Percentiles rank a stretch among this genome's conserved stretches.
These are phyloP conservation scores for Amorpha juglandis DNA, from an alignment of 2,888 invertebrate species.

Conservation along the genomic window DNA sequence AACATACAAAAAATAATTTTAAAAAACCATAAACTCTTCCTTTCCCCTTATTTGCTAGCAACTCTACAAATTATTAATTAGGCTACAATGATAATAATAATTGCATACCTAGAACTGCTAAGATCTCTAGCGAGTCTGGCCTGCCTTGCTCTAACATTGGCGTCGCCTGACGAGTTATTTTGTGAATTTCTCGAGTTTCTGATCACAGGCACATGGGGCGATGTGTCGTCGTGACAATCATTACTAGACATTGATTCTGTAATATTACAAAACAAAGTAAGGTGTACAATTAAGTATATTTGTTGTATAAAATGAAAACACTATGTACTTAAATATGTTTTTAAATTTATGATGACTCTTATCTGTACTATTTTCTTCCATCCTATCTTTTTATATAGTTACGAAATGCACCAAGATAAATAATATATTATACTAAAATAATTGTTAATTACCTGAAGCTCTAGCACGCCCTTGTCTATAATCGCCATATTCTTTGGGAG, in stretches of 20 bases:
- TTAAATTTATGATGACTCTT: too few relatives aligned
- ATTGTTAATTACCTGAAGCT: slow-evolving; percentile 63
- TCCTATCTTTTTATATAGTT: too few relatives aligned
- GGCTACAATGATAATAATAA: slow-evolving; percentile 15
- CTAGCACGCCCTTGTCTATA: slow-evolving; percentile 62
- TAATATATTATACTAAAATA: too few relatives aligned
- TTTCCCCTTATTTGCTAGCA: slow-evolving; percentile 81
- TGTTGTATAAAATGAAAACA: neutral
- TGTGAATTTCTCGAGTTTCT: slow-evolving; percentile 63
- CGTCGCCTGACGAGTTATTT: slow-evolving; percentile 69
- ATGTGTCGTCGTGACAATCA: slow-evolving; percentile 69
- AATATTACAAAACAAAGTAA: slow-evolving; percentile 32
- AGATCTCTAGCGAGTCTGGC: slow-evolving; percentile 76
- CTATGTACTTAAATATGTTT: too few relatives aligned
- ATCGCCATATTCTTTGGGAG: slow-evolving; percentile 70
- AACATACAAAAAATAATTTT: slow-evolving; percentile 36
- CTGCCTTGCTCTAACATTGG: slow-evolving; percentile 75
- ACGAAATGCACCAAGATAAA: too few relatives aligned
- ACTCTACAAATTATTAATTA: slow-evolving; percentile 28
- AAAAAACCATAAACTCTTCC: slow-evolving; percentile 61
- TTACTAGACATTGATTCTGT: slow-evolving; percentile 77
- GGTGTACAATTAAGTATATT: neutral
- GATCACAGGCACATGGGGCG: slow-evolving; percentile 76
- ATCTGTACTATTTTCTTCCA: too few relatives aligned
- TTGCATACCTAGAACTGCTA: slow-evolving; percentile 69